Evolutionary conservation across 2,888 invertebrate species (phyloP).

Genomic region (Meloe dianella): DNA sequence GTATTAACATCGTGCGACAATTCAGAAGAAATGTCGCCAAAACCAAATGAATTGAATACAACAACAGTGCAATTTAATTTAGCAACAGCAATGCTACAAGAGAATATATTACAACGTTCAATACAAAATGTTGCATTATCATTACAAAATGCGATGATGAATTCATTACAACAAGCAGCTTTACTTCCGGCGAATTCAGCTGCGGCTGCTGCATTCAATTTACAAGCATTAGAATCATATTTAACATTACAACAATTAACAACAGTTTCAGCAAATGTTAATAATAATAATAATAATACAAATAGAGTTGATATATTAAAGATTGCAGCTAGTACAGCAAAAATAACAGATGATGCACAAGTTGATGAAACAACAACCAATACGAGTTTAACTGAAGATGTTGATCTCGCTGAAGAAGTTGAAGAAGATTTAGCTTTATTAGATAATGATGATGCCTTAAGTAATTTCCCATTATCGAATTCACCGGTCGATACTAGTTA

Average conservation of each 20-base stretch:
- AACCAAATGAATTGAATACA: conserved; percentile 34
- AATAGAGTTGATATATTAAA: conserved; percentile 72
- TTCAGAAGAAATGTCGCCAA: conserved; percentile 39
- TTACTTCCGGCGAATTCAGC: conserved; percentile 82
- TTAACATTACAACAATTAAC: conserved; percentile 81
- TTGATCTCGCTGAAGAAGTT: conserved; percentile 73
- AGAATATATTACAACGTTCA: conserved; percentile 66
- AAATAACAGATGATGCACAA: conserved; percentile 53
- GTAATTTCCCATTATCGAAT: conserved; percentile 65
- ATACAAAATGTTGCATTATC: conserved; percentile 79
- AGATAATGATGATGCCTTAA: conserved; percentile 71
- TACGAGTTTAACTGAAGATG: conserved; percentile 63
- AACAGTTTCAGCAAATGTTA: conserved; percentile 64
- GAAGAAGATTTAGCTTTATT: conserved; percentile 77
- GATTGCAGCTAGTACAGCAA: conserved; percentile 63
- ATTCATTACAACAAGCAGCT: conserved; percentile 83
- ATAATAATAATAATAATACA: conserved; percentile 61
- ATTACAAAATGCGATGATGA: conserved; percentile 84
- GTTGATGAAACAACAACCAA: conserved; percentile 49
- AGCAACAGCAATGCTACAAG: conserved; percentile 67
- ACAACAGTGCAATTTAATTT: conserved; percentile 49
- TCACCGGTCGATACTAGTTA: conserved; percentile 72
- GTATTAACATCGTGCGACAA: conserved; percentile 22
- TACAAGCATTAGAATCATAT: conserved; percentile 87
- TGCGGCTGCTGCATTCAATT: conserved; percentile 82